Conservation (phyloP, 2,797 vertebrate species). For the Champsocephalus gunnari region DNA sequence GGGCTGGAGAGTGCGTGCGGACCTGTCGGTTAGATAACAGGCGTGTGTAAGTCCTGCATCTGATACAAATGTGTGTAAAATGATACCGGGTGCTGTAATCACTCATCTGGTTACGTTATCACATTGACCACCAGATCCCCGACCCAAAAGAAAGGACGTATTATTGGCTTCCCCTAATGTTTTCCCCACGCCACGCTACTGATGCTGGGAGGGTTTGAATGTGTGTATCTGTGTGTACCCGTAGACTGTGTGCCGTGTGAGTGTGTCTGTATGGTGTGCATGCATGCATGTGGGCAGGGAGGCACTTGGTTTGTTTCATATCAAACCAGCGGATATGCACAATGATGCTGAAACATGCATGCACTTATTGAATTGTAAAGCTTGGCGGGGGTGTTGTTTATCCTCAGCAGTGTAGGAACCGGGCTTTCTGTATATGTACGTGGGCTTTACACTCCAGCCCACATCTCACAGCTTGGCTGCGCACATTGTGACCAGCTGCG, state of each 20-base stretch:
- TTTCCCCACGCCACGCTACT: too few relatives aligned
- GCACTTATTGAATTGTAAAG: constrained; percentile 69
- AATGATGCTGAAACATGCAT: constrained; percentile 58
- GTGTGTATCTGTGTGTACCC: constrained; percentile 33
- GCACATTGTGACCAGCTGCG: constrained; percentile 30
- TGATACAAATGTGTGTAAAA: too few relatives aligned
- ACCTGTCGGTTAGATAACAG: too few relatives aligned
- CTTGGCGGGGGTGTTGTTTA: constrained; percentile 22
- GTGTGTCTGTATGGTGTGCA: not conserved
- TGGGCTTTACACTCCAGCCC: constrained; percentile 21
- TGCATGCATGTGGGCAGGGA: constrained; percentile 41
- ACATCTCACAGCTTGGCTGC: constrained; percentile 16
- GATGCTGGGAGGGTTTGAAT: constrained; percentile 34
- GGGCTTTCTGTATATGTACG: constrained; percentile 33
- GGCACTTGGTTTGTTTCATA: constrained; percentile 64
- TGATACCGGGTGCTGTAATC: too few relatives aligned
- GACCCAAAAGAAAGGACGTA: too few relatives aligned
- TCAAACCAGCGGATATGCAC: constrained; percentile 60
- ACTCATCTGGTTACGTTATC: too few relatives aligned
- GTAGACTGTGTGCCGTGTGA: constrained; percentile 23
- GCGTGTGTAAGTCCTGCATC: too few relatives aligned
- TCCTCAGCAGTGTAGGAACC: constrained; percentile 46
- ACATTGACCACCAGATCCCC: too few relatives aligned
- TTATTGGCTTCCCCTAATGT: too few relatives aligned
- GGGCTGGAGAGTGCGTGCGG: too few relatives aligned